phyloP scores from a whole-genome alignment of 2,888 invertebrate species.

The Caenorhabditis wallacei region DNA sequence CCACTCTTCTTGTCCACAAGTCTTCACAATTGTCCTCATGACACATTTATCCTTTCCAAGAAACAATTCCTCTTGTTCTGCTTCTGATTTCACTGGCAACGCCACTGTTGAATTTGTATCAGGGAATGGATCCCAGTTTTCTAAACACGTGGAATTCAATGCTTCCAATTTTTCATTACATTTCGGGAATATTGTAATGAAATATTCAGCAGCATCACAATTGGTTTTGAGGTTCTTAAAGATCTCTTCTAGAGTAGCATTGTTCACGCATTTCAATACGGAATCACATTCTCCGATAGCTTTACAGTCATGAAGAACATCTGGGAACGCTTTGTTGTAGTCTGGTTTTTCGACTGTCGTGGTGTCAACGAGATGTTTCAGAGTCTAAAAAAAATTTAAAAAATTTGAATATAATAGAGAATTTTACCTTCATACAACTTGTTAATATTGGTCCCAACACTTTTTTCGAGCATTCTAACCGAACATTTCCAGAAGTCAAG shows the following conservation, averaged over 20 bases:
- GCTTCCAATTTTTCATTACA: conserved; percentile 21
- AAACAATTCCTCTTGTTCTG: background rate
- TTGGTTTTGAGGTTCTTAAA: background rate
- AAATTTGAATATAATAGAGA: too few species aligned
- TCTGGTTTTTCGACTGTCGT: background rate
- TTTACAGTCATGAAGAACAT: conserved; percentile 12
- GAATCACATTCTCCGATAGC: background rate
- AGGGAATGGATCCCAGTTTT: conserved; percentile 23
- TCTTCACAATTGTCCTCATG: conserved; percentile 9
- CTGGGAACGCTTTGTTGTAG: background rate
- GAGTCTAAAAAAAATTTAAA: conserved; percentile 2
- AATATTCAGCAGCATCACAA: conserved; percentile 21
- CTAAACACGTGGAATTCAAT: conserved; percentile 16
- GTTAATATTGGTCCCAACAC: background rate
- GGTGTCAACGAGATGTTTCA: background rate
- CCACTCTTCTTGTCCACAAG: conserved; percentile 21
- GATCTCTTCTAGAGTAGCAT: background rate
- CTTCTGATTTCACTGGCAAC: background rate
- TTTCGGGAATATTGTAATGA: background rate
- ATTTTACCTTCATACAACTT: background rate
- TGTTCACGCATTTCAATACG: background rate
- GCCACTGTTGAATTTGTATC: background rate
- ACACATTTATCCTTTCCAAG: conserved; percentile 30
- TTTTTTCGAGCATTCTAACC: background rate
- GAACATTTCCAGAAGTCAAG: background rate